phyloP scores from a whole-genome alignment of 2,113 vertebrate species.

The Panthera tigris region DNA sequence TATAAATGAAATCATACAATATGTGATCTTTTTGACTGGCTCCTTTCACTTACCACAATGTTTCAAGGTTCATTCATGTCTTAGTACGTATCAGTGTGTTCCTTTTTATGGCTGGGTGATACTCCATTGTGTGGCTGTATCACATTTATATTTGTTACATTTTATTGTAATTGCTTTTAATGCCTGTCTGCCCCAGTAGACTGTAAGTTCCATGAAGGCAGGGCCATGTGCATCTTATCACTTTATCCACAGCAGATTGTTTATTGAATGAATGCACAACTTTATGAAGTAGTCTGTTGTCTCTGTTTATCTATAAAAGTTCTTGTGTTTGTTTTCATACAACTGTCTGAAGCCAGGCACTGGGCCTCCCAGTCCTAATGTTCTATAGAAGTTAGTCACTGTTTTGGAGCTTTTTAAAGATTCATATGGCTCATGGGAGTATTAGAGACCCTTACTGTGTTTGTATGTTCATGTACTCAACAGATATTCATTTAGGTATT shows the following conservation, averaged over 20 bases:
- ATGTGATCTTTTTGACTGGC: background rate
- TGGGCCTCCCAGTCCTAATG: background rate
- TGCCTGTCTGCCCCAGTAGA: background rate
- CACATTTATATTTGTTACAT: constrained; percentile 40
- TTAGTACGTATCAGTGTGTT: background rate
- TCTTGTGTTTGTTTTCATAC: constrained; percentile 18
- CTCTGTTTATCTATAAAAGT: background rate
- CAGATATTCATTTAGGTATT: background rate
- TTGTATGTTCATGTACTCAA: background rate
- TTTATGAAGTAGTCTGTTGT: constrained; percentile 14
- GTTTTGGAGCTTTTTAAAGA: constrained; percentile 4
- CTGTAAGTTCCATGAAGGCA: background rate
- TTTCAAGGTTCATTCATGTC: background rate
- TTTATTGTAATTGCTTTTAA: constrained; percentile 42
- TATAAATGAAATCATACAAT: background rate
- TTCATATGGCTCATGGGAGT: constrained; percentile 16
- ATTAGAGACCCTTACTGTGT: background rate
- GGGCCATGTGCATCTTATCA: background rate
- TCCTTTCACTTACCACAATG: background rate
- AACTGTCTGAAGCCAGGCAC: background rate
- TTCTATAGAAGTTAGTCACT: constrained; percentile 4
- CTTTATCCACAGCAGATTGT: constrained; percentile 12
- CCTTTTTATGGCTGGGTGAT: background rate
- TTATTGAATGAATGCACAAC: constrained; percentile 21
- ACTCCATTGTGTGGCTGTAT: background rate